Evolutionary conservation across 2,113 vertebrate species (phyloP).

Genomic region (Festucalex cinctus): DNA sequence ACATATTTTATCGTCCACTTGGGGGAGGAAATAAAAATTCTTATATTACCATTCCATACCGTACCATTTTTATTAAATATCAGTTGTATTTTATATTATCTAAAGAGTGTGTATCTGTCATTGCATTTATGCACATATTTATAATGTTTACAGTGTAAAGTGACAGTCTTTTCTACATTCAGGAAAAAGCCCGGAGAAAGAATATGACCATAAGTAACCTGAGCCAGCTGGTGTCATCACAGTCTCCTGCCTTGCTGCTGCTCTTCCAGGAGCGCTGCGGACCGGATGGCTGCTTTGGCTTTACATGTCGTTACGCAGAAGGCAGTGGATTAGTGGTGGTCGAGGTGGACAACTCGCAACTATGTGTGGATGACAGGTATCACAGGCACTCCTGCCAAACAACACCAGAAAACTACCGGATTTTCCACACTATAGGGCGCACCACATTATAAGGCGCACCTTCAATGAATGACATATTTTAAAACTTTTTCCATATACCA

Average conservation of each 20-base stretch:
- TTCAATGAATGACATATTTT: too few species aligned
- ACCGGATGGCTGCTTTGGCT: slow-evolving; percentile 53
- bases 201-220: slow-evolving; percentile 45
- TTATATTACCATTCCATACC: neutral
- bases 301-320: slow-evolving; percentile 44
- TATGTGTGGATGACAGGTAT: slow-evolving; percentile 70
- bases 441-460: too few species aligned
- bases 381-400: neutral
- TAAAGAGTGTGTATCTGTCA: neutral
- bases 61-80: neutral
- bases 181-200: slow-evolving; percentile 55
- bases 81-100: neutral
- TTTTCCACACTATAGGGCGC: too few species aligned
- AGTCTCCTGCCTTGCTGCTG: slow-evolving; percentile 65
- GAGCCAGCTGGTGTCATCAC: slow-evolving; percentile 64
- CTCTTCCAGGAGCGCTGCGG: slow-evolving; percentile 49
- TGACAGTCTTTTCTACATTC: slow-evolving; percentile 14
- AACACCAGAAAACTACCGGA: neutral
- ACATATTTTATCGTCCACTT: neutral
- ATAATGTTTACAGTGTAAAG: neutral
- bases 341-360: slow-evolving; percentile 42
- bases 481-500: too few species aligned
- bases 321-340: slow-evolving; percentile 60
- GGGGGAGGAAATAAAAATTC: neutral
- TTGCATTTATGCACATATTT: neutral